A percentile compares a stretch with the other conserved stretches of the same genome.
Conservation (phyloP, 1,140 invertebrate species). For the Drosophila virilis region DNA sequence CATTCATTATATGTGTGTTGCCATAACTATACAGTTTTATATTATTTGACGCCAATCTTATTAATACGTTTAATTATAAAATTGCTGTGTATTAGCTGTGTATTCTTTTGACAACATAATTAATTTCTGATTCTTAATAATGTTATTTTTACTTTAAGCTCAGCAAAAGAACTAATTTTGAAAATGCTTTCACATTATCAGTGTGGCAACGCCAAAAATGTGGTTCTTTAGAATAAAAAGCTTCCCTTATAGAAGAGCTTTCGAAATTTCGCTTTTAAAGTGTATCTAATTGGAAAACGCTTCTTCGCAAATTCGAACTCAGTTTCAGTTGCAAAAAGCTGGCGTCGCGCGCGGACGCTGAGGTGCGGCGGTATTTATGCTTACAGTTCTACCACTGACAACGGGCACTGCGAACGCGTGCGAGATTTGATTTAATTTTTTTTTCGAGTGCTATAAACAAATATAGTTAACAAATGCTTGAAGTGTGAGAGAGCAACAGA, state of each 20-base stretch:
- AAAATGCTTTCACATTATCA: background rate
- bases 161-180: background rate
- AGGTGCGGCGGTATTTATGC: constrained; percentile 20
- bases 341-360: constrained; percentile 38
- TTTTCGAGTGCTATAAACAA: constrained; percentile 12
- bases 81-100: no score
- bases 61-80: no score
- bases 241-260: constrained; percentile 22
- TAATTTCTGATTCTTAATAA: background rate
- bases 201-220: constrained; percentile 11
- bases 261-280: constrained; percentile 18
- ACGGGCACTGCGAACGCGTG: constrained; percentile 21
- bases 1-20: no score
- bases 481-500: constrained; percentile 1
- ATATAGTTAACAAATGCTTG: constrained; percentile 2
- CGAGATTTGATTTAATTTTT: constrained; percentile 21
- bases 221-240: constrained; percentile 17
- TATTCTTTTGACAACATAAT: background rate
- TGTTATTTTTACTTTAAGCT: background rate
- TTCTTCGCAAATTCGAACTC: constrained; percentile 42
- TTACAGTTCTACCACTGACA: constrained; percentile 9
- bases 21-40: no score
- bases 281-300: constrained; percentile 42
- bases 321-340: constrained; percentile 55
- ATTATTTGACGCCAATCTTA: no score